Evolutionary conservation across 2,888 invertebrate species (phyloP).

Genomic region (Agonopterix subpropinquella): DNA sequence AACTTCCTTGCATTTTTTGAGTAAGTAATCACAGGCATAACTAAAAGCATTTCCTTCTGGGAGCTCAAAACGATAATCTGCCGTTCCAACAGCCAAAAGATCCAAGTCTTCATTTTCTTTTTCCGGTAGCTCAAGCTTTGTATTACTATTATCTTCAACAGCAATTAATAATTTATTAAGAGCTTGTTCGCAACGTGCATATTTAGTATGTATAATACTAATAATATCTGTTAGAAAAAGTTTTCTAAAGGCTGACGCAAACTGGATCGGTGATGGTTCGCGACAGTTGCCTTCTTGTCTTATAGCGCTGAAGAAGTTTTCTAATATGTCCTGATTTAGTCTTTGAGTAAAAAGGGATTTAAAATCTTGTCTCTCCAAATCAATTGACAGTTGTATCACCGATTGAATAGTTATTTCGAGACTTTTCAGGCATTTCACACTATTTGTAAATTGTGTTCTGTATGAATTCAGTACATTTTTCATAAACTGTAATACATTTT

Average conservation of each 20-base stretch:
- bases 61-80: slow-evolving; percentile 5
- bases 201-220: slow-evolving; percentile 1
- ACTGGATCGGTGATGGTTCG: slow-evolving; percentile 8
- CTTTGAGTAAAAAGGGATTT: slow-evolving; percentile 4
- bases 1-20: slow-evolving; percentile 1
- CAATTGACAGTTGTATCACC: not conserved
- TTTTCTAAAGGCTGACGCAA: slow-evolving; percentile 4
- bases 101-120: not conserved
- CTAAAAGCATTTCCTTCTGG: slow-evolving; percentile 5
- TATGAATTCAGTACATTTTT: slow-evolving; percentile 1
- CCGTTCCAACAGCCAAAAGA: slow-evolving; percentile 3
- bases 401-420: slow-evolving; percentile 4
- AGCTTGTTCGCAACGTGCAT: slow-evolving; percentile 2
- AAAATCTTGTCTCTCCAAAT: not conserved
- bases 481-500: slow-evolving; percentile 3
- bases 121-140: not conserved
- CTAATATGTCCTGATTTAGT: slow-evolving; percentile 3
- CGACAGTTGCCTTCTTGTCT: slow-evolving; percentile 3
- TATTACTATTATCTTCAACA: not conserved
- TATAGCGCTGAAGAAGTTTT: slow-evolving; percentile 3
- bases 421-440: slow-evolving; percentile 3
- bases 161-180: not conserved
- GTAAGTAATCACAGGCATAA: slow-evolving; percentile 2
- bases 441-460: slow-evolving; percentile 4
- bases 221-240: slow-evolving; percentile 2